Evolutionary conservation across 1,140 invertebrate species (phyloP).

Genomic region (Nomia melanderi): DNA sequence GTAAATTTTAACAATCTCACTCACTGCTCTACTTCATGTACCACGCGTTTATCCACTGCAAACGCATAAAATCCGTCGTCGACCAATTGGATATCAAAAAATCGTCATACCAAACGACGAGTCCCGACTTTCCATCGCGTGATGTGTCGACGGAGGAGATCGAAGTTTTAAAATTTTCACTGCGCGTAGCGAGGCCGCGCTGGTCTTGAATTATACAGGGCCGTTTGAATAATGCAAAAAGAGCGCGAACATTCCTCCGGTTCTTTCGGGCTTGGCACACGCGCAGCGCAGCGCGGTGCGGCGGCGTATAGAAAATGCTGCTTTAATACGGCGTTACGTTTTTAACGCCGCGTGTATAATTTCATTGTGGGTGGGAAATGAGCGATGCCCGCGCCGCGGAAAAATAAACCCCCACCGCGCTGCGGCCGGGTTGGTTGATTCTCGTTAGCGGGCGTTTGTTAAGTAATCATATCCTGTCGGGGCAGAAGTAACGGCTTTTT

Average conservation of each 20-base stretch:
- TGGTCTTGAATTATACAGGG: background rate
- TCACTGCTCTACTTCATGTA: too few species aligned
- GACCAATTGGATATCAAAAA: too few species aligned
- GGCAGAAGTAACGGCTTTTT: background rate
- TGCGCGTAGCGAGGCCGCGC: too few species aligned
- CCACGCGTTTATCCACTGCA: too few species aligned
- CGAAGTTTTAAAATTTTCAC: slow-evolving; percentile 8
- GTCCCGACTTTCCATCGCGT: too few species aligned
- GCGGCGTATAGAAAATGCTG: background rate
- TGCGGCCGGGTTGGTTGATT: background rate
- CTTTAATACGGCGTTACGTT: slow-evolving; percentile 9
- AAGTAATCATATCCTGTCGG: slow-evolving; percentile 5
- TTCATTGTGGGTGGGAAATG: slow-evolving; percentile 4
- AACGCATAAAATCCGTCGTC: too few species aligned
- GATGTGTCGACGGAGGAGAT: too few species aligned
- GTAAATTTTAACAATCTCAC: too few species aligned
- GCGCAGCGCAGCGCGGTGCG: background rate
- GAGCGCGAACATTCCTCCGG: background rate
- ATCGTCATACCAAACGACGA: too few species aligned
- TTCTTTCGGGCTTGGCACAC: background rate
- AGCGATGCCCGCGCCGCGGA: background rate
- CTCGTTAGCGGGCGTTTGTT: background rate
- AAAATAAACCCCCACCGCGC: background rate
- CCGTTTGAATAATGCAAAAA: background rate
- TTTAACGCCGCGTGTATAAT: slow-evolving; percentile 24